phyloP scores from a whole-genome alignment of 2,113 vertebrate species.

The Gnathonemus longibarbis region DNA sequence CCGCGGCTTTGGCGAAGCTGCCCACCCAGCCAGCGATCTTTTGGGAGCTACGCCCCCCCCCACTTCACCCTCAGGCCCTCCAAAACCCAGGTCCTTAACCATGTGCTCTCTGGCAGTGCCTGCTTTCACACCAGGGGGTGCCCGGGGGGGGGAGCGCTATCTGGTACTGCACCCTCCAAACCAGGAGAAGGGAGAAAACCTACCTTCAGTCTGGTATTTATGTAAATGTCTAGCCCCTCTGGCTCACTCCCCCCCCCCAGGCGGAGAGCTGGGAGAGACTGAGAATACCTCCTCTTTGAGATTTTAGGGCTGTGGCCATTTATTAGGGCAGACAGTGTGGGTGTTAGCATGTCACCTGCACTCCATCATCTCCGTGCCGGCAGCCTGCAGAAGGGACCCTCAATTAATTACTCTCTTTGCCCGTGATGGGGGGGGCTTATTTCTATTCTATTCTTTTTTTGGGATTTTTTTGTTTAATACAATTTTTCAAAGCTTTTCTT shows the following conservation, averaged over 20 bases:
- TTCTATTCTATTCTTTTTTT: background rate
- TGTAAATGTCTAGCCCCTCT: background rate
- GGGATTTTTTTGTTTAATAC: background rate
- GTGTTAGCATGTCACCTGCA: background rate
- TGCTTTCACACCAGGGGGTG: background rate
- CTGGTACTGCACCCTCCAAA: background rate
- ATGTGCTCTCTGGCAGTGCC: background rate
- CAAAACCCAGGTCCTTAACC: background rate
- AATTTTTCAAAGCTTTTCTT: background rate
- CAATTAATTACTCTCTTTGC: background rate
- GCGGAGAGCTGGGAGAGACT: background rate
- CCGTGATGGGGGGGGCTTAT: background rate
- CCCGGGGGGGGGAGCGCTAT: background rate
- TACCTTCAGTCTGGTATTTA: slow-evolving; percentile 8
- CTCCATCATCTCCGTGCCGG: background rate
- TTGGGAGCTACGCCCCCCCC: background rate
- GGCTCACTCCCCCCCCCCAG: background rate
- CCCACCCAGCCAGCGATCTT: background rate
- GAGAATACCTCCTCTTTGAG: background rate
- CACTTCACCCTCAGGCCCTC: background rate
- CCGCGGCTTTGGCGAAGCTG: background rate
- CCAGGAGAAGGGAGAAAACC: background rate
- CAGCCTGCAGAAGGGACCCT: background rate
- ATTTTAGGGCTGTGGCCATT: background rate
- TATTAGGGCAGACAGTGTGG: background rate